phyloP scores from a whole-genome alignment of 2,888 invertebrate species.

The Hypselothyrea guttata region DNA sequence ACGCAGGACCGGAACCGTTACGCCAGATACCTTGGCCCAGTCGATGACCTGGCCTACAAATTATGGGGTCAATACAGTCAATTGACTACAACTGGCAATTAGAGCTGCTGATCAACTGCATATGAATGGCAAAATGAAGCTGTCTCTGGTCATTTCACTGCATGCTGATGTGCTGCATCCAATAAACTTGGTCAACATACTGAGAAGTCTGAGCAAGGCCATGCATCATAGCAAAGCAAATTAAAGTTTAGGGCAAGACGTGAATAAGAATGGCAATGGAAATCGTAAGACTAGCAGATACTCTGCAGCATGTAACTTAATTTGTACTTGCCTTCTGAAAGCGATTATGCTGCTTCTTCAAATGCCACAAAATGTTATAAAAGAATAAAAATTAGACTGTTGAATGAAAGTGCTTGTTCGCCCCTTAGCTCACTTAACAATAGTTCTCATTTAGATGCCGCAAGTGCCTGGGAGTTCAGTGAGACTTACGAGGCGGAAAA shows the following conservation, averaged over 20 bases:
- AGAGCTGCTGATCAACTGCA: too few relatives aligned
- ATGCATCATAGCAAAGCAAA: slow-evolving; percentile 33
- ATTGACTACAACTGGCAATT: neutral
- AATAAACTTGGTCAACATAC: too few relatives aligned
- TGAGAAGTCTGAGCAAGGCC: slow-evolving; percentile 8
- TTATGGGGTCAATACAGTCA: neutral
- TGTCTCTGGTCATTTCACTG: too few relatives aligned
- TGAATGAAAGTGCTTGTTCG: slow-evolving; percentile 53
- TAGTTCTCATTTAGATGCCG: slow-evolving; percentile 69
- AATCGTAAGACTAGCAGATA: neutral
- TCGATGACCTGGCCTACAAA: slow-evolving; percentile 19
- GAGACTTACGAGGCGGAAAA: slow-evolving; percentile 66
- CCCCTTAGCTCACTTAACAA: slow-evolving; percentile 51
- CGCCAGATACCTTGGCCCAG: slow-evolving; percentile 24
- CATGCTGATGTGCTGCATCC: too few relatives aligned
- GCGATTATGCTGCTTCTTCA: neutral
- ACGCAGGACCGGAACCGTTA: slow-evolving; percentile 46
- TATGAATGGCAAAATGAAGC: too few relatives aligned
- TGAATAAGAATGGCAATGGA: slow-evolving; percentile 10
- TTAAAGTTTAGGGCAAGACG: slow-evolving; percentile 44
- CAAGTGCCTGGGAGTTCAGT: slow-evolving; percentile 58
- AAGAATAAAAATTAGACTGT: slow-evolving; percentile 54
- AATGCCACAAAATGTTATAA: neutral
- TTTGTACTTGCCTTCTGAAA: too few relatives aligned
- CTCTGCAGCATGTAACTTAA: too few relatives aligned